phyloP scores from a whole-genome alignment of 2,888 invertebrate species.

The Baccha elongata region DNA sequence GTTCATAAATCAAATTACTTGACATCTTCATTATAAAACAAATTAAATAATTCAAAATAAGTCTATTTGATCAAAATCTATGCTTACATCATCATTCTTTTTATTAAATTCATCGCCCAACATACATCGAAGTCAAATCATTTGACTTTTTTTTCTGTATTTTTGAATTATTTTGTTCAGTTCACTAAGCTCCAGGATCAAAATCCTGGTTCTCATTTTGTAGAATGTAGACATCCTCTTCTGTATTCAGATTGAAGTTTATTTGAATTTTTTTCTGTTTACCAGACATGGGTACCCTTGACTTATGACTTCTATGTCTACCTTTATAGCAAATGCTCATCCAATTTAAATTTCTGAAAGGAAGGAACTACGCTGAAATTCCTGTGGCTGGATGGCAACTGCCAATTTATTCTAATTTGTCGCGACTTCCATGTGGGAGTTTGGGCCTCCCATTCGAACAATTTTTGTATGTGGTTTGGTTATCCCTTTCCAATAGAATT shows the following conservation, averaged over 20 bases:
- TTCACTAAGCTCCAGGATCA: slow-evolving; percentile 10
- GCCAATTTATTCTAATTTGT: slow-evolving; percentile 30
- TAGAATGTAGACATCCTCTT: slow-evolving; percentile 9
- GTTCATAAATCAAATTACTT: background rate
- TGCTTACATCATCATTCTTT: background rate
- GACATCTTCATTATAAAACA: background rate
- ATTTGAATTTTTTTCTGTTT: slow-evolving; percentile 18
- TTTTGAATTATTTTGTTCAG: slow-evolving; percentile 3
- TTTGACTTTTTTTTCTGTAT: background rate
- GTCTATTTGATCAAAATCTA: background rate
- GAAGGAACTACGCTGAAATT: background rate
- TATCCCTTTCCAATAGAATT: background rate
- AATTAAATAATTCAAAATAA: background rate
- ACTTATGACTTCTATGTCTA: slow-evolving; percentile 10
- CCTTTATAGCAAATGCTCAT: slow-evolving; percentile 2
- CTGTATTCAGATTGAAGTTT: slow-evolving; percentile 14
- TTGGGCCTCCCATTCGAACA: background rate
- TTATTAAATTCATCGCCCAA: background rate
- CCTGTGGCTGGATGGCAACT: background rate
- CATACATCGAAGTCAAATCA: slow-evolving; percentile 3
- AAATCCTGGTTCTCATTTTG: slow-evolving; percentile 1
- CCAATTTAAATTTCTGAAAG: slow-evolving; percentile 19
- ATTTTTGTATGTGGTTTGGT: background rate
- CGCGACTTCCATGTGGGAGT: background rate
- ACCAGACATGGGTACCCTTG: slow-evolving; percentile 10